Conservation (phyloP, 2,797 vertebrate genomes). For the Sardinella longiceps region DNA sequence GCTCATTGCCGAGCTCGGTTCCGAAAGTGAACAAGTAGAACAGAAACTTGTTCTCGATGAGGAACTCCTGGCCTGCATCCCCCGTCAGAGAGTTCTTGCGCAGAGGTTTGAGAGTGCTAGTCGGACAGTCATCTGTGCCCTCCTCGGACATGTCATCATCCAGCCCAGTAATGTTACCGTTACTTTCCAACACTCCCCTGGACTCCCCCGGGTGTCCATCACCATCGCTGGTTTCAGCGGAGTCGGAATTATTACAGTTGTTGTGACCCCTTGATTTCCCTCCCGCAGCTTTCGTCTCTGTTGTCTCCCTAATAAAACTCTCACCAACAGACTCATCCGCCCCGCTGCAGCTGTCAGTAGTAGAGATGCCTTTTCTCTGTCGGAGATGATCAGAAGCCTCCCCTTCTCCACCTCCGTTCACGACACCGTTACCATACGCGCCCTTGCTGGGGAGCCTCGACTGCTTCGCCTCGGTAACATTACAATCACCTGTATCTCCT, state of each 20-base stretch:
- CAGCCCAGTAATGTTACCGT: neutral
- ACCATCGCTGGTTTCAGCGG: neutral
- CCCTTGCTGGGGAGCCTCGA: constrained; percentile 58
- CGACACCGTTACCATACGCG: constrained; percentile 33
- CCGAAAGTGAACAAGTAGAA: constrained; percentile 90
- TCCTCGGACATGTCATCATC: neutral
- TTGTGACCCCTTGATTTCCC: constrained; percentile 18
- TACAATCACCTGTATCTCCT: constrained; percentile 27
- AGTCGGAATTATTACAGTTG: neutral
- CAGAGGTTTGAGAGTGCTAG: constrained; percentile 67
- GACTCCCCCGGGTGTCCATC: neutral
- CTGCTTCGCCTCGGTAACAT: constrained; percentile 36
- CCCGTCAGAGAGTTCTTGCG: constrained; percentile 91
- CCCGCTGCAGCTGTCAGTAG: neutral
- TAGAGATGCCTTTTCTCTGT: constrained; percentile 21
- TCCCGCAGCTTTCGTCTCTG: constrained; percentile 26
- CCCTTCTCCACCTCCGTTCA: constrained; percentile 29
- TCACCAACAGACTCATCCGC: constrained; percentile 16
- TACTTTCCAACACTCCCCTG: neutral
- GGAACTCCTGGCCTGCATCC: constrained; percentile 82
- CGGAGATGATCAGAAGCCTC: constrained; percentile 27
- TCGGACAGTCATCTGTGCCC: neutral
- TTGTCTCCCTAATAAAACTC: constrained; percentile 60
- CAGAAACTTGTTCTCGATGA: constrained; percentile 81
- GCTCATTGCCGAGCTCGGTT: constrained; percentile 94